Evolutionary conservation across 1,140 invertebrate species (phyloP).

Genomic region (Delia radicum): DNA sequence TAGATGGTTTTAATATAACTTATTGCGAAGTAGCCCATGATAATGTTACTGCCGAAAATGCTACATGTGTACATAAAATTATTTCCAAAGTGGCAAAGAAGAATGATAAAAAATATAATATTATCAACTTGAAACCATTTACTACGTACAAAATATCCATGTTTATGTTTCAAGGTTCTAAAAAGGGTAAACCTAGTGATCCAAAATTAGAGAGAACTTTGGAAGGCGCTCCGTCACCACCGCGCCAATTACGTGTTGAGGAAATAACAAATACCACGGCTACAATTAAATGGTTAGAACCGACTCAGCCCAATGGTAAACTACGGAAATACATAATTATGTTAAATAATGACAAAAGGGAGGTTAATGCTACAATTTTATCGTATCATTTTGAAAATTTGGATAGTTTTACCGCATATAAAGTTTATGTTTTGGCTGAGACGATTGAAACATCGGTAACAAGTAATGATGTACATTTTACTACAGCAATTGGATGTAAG

Average conservation of each 20-base stretch:
- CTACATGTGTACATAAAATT: not conserved
- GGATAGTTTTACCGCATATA: conserved; percentile 25
- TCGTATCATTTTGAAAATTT: conserved; percentile 11
- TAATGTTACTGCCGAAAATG: conserved; percentile 2
- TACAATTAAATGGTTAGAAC: conserved; percentile 19
- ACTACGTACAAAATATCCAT: conserved; percentile 25
- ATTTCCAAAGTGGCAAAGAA: not conserved
- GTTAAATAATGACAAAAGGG: conserved; percentile 10
- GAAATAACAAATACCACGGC: conserved; percentile 18
- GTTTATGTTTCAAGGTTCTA: conserved; percentile 27
- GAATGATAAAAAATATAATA: conserved; percentile 19
- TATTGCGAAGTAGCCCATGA: conserved; percentile 39
- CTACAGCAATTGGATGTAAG: conserved; percentile 27
- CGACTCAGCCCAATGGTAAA: conserved; percentile 22
- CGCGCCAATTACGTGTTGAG: not conserved
- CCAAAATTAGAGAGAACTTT: conserved; percentile 16
- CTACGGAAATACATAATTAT: conserved; percentile 28
- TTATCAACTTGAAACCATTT: conserved; percentile 25
- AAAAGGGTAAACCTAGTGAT: conserved; percentile 26
- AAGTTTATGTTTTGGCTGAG: conserved; percentile 25
- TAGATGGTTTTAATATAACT: conserved; percentile 47
- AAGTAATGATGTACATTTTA: conserved; percentile 31
- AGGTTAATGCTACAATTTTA: conserved; percentile 10
- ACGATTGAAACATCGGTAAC: conserved; percentile 15
- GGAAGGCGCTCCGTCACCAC: conserved; percentile 26